These are phyloP conservation scores for Huso huso DNA, from an alignment of 2,797 vertebrate genomes.

Conservation along the genomic window DNA sequence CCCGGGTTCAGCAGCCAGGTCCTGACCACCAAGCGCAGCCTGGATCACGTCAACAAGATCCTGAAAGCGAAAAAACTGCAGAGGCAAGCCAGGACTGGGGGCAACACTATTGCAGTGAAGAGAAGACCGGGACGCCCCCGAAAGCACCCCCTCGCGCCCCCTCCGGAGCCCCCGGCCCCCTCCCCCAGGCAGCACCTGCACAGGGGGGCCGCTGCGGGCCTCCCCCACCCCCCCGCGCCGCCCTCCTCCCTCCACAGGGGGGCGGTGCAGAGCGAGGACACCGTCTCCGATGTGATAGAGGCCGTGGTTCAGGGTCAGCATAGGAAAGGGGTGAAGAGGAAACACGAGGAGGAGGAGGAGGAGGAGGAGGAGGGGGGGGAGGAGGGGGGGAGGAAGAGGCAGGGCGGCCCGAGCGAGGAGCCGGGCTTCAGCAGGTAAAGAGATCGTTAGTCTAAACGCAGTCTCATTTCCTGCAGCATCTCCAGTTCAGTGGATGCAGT, in stretches of 20 bases:
- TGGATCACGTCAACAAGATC: constrained; percentile 97
- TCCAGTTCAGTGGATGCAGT: too few species aligned
- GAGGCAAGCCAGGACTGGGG: constrained; percentile 88
- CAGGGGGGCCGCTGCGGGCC: constrained; percentile 23
- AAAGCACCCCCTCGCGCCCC: constrained; percentile 54
- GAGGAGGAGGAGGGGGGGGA: too few species aligned
- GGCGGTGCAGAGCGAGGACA: constrained; percentile 32
- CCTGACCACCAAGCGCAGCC: constrained; percentile 83
- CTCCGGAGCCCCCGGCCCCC: neutral
- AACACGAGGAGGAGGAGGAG: constrained; percentile 50
- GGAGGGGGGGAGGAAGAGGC: constrained; percentile 58
- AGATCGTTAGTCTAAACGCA: constrained; percentile 4
- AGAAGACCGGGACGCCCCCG: constrained; percentile 83
- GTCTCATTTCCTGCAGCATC: too few species aligned
- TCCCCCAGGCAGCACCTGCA: neutral
- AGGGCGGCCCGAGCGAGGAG: constrained; percentile 36
- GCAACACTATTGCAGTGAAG: constrained; percentile 74
- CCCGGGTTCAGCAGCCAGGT: constrained; percentile 26
- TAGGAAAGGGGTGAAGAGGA: constrained; percentile 69
- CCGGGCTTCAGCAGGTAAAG: constrained; percentile 3
- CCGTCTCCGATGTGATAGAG: constrained; percentile 82
- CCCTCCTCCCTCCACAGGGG: neutral
- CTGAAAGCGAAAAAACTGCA: constrained; percentile 96
- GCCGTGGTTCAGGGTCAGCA: constrained; percentile 76
- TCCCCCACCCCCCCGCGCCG: constrained; percentile 21